Evolutionary conservation across 2,888 invertebrate genomes (phyloP).

Genomic region (Leptodirus hochenwartii): DNA sequence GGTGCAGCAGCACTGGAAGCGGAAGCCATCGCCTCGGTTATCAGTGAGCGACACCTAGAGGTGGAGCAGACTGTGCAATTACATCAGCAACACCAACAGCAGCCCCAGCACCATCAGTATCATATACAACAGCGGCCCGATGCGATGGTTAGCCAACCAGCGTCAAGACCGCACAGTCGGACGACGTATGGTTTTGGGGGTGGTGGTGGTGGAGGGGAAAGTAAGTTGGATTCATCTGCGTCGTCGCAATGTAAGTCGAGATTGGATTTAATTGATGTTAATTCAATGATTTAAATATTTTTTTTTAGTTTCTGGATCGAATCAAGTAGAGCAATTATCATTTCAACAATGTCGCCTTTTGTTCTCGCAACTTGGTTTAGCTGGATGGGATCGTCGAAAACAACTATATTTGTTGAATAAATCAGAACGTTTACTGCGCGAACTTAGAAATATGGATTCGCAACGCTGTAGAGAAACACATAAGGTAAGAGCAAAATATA

Average conservation of each 20-base stretch:
- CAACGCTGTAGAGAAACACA: conserved; percentile 86
- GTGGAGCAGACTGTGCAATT: conserved; percentile 36
- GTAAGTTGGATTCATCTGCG: conserved; percentile 4
- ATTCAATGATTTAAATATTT: conserved; percentile 1
- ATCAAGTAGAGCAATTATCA: conserved; percentile 23
- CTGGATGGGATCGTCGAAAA: conserved; percentile 74
- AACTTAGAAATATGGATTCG: conserved; percentile 81
- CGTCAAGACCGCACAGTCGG: conserved; percentile 19
- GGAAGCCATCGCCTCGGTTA: conserved; percentile 67
- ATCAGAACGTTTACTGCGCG: conserved; percentile 74
- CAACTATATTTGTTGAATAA: conserved; percentile 74
- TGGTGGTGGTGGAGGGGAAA: conserved; percentile 14
- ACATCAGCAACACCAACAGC: neutral
- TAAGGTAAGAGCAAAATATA: conserved; percentile 34
- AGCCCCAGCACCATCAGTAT: no score
- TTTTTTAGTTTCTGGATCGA: neutral
- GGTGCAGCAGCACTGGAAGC: conserved; percentile 40
- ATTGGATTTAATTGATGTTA: neutral
- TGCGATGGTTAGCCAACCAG: conserved; percentile 22
- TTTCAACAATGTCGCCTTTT: conserved; percentile 76
- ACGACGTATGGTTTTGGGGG: conserved; percentile 12
- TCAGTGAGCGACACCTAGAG: conserved; percentile 73
- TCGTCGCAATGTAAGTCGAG: neutral
- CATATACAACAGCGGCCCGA: conserved; percentile 12
- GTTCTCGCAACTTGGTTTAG: conserved; percentile 80